Base-by-base conservation (phyloP, 2,113 vertebrate species). In the Hystrix brachyura region DNA sequence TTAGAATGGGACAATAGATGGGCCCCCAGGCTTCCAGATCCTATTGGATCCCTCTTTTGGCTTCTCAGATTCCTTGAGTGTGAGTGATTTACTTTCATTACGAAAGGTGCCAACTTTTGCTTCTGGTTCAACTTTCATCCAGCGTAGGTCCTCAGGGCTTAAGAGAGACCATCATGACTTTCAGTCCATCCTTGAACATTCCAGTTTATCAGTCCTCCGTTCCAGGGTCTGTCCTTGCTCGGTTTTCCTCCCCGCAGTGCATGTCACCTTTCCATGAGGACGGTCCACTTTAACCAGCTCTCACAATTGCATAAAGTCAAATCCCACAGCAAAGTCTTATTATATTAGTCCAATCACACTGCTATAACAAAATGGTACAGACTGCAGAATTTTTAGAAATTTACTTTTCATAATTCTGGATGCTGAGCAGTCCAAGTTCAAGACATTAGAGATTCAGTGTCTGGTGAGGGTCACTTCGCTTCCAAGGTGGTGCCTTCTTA, bases 161-260 rank as follows among this genome's bases (percentile, higher is more conserved):
- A 15, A 60, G 48, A 64, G 64, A 69, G 25, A 46, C 5, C 13
- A 51, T 2, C 5, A 5, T 2, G 43, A 60, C n/a, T 34, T 64
- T n/a, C 0, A 6, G 3, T 23, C 0, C 11, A 34, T 38, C 23
- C 43, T 23, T 51, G 21, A 3, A 17, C 51, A 34, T 17, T 27
- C 4, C 48, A 67, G 10, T 46, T 55, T 2, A 1, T 12, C 5
- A 48, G 23, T 46, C 46, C 38, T 80, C 12, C 32, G 9, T 71
- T 78, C 48, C 1, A 15, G 1, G 5, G 10, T 46, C 14, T n/a
- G 7, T n/a, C 1, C 69, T 51, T 55, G 8, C 4, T 57, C 15
- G 51, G 19, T 43, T 12, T 9, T 55, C 7, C 15, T 13, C 25
- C 15, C 4, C 1, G 10, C 21, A 69, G 14, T 53, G 34, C 14